These are phyloP conservation scores for Cyanoramphus novaezelandiae DNA, from an alignment of 2,113 vertebrate genomes.

Conservation along the genomic window DNA sequence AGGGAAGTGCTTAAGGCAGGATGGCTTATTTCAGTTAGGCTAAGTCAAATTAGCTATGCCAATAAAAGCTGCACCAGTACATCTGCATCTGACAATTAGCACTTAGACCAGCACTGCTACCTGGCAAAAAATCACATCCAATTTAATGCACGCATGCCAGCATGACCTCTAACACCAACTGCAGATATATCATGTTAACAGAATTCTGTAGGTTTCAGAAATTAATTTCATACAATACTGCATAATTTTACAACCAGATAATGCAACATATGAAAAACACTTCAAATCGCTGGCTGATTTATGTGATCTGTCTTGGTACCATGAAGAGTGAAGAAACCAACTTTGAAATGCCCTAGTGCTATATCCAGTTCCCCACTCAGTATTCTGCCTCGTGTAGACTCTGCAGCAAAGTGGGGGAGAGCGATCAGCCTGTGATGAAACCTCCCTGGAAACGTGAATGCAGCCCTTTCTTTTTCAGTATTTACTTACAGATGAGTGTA, in stretches of 20 bases:
- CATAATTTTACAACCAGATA: neutral
- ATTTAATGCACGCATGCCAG: neutral
- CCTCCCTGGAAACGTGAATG: constrained; percentile 25
- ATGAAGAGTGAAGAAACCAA: neutral
- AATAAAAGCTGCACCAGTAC: neutral
- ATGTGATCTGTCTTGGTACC: neutral
- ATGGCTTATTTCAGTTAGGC: neutral
- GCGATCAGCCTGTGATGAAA: constrained; percentile 25
- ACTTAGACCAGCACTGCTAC: neutral
- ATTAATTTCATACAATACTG: neutral
- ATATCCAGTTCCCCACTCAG: neutral
- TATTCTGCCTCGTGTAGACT: neutral
- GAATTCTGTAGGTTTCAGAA: neutral
- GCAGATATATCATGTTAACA: neutral
- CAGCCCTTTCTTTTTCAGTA: constrained; percentile 12
- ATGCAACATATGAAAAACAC: neutral
- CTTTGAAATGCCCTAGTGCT: neutral
- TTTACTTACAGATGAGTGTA: constrained; percentile 39
- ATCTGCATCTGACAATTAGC: neutral
- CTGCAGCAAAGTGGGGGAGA: constrained; percentile 30
- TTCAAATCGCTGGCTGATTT: neutral
- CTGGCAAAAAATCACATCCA: neutral
- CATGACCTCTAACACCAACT: neutral
- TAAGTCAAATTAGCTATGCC: neutral
- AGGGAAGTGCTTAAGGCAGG: neutral